These are phyloP conservation scores for Eulacestoma nigropectus DNA, from an alignment of 2,113 vertebrate species.

Conservation along the genomic window DNA sequence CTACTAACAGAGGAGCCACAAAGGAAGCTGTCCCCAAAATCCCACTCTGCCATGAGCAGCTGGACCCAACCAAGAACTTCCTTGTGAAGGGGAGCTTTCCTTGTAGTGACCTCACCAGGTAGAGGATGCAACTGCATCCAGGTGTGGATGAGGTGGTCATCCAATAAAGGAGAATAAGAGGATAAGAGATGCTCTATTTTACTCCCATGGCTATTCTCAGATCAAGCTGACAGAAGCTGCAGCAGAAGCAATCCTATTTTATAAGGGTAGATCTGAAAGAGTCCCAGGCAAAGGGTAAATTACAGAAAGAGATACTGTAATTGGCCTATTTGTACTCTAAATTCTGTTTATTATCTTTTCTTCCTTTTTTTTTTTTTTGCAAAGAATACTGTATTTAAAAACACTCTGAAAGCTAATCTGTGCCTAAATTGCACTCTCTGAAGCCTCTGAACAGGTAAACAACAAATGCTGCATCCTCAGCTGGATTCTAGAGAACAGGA, in stretches of 20 bases:
- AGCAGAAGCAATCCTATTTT: conserved; percentile 14
- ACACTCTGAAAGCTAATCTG: not conserved
- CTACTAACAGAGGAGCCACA: not conserved
- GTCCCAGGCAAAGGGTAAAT: not conserved
- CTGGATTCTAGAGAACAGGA: not conserved
- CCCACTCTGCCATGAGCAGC: not conserved
- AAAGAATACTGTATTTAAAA: not conserved
- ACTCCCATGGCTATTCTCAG: not conserved
- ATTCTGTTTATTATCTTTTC: not conserved
- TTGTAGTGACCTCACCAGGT: not conserved
- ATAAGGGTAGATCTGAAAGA: not conserved
- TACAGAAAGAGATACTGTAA: not conserved
- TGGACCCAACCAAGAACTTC: not conserved
- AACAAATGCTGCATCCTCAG: not conserved
- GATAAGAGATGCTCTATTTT: conserved; percentile 7
- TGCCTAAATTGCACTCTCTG: not conserved
- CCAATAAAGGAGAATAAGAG: conserved; percentile 17
- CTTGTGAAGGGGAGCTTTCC: not conserved
- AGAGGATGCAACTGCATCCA: not conserved
- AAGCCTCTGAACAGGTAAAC: not conserved
- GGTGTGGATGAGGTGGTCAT: not conserved
- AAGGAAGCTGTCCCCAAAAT: not conserved
- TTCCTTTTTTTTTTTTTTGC: not conserved
- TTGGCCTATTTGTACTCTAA: not conserved
- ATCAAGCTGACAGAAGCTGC: not conserved